Evolutionary conservation across 2,888 invertebrate species (phyloP), one percentile per base, ranked within the genome.

Genomic region (Oithona nana): DNA sequence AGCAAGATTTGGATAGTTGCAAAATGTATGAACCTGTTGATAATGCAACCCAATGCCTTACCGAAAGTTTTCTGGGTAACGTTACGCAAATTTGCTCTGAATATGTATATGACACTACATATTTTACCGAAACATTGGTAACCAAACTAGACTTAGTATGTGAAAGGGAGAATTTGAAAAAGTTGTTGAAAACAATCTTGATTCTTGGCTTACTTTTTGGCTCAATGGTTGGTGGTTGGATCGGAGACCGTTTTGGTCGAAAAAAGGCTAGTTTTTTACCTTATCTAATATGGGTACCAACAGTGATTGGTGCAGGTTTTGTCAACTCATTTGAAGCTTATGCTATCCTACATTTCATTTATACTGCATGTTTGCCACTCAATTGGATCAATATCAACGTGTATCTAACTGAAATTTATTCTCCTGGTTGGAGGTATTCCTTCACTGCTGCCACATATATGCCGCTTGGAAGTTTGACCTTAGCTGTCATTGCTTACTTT

Each of bases 231-330:
- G 57, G 57, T 22, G 57, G 57, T 2, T 22, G 30, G 30, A 30
- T 57, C 13, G 26, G 57, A 6, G 57, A 57, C 31, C 31, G 31
- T 31, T 57, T 57, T 39, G 57, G 57, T 22, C 28, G 57, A 31
- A 57, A 57, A 30, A 57, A 29, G 20, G 57, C 57, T 4, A 29
- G 29, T n/a, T 31, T 57, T 1, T n/a, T 57, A 31, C 31, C 57
- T 1, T 29, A 30, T 22, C 6, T 30, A 8, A 30, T 20, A 6
- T 30, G 28, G 8, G 31, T 22, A 22, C 57, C 57, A 4, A 30
- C 11, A 13, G 31, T 31, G 16, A 30, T 39, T 22, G 20, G 11
- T 11, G 31, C 20, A 6, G 57, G 57, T 30, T 57, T 29, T 20
- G 39, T 30, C n/a, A n/a, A n/a, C 6, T 31, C 57, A 6, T 30